Conservation (phyloP, 2,888 invertebrate species). For the Dendrolimus pini region DNA sequence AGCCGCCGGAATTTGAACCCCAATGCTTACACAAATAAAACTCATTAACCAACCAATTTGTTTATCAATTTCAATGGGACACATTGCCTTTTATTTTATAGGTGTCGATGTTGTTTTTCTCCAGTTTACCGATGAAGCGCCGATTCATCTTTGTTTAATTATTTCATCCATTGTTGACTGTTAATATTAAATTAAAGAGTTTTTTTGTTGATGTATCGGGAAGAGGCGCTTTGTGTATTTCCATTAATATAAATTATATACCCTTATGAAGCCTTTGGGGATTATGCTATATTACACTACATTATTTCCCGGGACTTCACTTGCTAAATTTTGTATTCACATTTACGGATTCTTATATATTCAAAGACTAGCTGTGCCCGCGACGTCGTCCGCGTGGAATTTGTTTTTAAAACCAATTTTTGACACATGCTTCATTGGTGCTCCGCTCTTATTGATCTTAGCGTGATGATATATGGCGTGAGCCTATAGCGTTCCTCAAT, state of each 20-base stretch:
- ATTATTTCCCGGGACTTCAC: no score
- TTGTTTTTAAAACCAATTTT: no score
- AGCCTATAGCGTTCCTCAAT: no score
- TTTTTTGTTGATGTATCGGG: slow-evolving; percentile 1
- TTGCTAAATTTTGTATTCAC: no score
- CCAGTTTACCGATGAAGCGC: slow-evolving; percentile 13
- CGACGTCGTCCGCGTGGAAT: no score
- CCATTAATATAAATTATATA: neutral
- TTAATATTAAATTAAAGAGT: slow-evolving; percentile 5
- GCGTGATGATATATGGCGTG: no score
- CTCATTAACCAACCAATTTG: slow-evolving; percentile 46
- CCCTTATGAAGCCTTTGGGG: neutral
- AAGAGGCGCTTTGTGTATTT: neutral
- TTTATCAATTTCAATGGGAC: slow-evolving; percentile 35
- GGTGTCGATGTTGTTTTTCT: slow-evolving; percentile 5
- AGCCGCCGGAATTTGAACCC: slow-evolving; percentile 39
- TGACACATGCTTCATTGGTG: no score
- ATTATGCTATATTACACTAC: no score
- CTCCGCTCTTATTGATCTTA: no score
- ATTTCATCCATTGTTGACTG: slow-evolving; percentile 11
- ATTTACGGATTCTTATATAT: no score
- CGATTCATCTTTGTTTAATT: slow-evolving; percentile 19
- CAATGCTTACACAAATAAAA: slow-evolving; percentile 39
- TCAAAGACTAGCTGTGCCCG: no score
- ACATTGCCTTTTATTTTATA: slow-evolving; percentile 19